Evolutionary conservation across 2,888 invertebrate genomes (phyloP), one percentile per base, ranked within the genome.

Genomic region (Protodeltote pygarga): DNA sequence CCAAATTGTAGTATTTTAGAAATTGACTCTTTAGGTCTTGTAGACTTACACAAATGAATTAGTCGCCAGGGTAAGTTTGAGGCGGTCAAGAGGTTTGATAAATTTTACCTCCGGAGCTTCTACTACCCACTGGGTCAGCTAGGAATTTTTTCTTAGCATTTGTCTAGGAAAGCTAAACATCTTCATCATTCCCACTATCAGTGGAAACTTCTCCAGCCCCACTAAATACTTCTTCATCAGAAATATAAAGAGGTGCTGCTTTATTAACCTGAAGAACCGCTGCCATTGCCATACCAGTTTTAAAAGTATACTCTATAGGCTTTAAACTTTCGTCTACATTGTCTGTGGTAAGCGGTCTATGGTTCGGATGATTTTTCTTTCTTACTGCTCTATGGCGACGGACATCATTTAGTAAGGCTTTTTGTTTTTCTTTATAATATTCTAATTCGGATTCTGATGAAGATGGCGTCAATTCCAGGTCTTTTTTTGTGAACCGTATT

Each of bases 111-210:
- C n/a, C n/a, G 1, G 8, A n/a, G 13, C 3, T 5, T 10, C 4
- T 11, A 28, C 4, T 13, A 28, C 15, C 15, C 10, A 24, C 2
- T 11, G 2, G 10, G 2, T 11, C 4, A 24, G 10, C 11, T 24
- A 11, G 11, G 11, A 2, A 11, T 5, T 24, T 24, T 3, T 6
- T 11, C 2, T n/a, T n/a, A 9, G 2, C 9, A n/a, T 9, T 11
- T 11, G 6, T 3, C 3, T 14, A 5, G 3, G 1, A 2, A 13
- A 2, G 13, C 41, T 64, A 83, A 1, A 81, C 79, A 16, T 88
- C 85, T 35, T 87, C 89, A 57, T 92, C 92, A 44, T 92, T 88
- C 0, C 92, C 92, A 52, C 92, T 92, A 32, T 92, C 92, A n/a
- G 79, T 70, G 0, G 91, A 91, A 0, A 92, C 89, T 33, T 92